A percentile compares a stretch with the other conserved stretches of the same genome.
phyloP scores from a whole-genome alignment of 2,113 vertebrate species.

The Micromys minutus region DNA sequence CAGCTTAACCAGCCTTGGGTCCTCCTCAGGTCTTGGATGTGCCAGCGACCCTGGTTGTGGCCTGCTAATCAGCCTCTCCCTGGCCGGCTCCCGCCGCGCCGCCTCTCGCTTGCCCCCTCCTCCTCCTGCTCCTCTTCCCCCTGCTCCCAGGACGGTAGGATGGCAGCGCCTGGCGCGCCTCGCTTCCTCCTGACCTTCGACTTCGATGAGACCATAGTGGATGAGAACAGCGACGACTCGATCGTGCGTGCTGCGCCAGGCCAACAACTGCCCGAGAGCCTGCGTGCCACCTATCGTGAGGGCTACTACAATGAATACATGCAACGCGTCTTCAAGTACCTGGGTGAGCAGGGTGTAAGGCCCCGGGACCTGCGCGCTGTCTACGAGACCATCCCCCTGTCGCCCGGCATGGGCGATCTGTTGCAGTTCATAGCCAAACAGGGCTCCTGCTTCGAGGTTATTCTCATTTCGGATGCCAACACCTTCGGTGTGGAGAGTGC shows the following conservation, averaged over 20 bases:
- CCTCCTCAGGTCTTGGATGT: conserved; percentile 78
- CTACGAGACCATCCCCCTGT: conserved; percentile 93
- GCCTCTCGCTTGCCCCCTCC: conserved; percentile 70
- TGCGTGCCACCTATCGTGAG: conserved; percentile 91
- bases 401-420: conserved; percentile 92
- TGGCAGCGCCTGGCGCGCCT: conserved; percentile 85
- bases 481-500: conserved; percentile 92
- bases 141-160: conserved; percentile 86
- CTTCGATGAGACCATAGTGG: conserved; percentile 97
- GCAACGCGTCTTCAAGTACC: conserved; percentile 92
- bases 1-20: conserved; percentile 75
- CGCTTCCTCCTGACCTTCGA: conserved; percentile 95
- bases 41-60: conserved; percentile 68
- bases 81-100: conserved; percentile 74
- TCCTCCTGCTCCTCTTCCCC: conserved; percentile 62
- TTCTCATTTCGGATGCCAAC: conserved; percentile 97
- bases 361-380: conserved; percentile 86
- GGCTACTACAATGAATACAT: conserved; percentile 96
- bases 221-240: conserved; percentile 95
- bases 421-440: conserved; percentile 93
- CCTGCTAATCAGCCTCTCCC: conserved; percentile 75
- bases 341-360: conserved; percentile 93
- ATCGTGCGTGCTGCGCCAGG: conserved; percentile 90
- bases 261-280: conserved; percentile 88
- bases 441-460: conserved; percentile 91